Evolutionary conservation across 2,888 invertebrate species (phyloP).

Genomic region (Drosophila nr. medialis): DNA sequence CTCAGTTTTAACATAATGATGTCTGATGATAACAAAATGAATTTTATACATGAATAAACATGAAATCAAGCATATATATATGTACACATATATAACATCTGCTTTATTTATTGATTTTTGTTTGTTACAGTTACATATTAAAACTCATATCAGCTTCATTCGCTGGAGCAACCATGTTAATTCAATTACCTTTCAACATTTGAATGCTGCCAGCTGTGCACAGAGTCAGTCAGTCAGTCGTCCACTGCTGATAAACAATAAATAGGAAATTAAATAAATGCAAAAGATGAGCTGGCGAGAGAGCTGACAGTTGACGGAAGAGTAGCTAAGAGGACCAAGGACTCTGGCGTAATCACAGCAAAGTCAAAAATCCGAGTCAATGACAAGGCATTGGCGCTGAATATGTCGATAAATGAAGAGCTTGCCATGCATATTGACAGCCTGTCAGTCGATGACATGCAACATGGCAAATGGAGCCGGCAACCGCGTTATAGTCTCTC

Average conservation of each 20-base stretch:
- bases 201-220: conserved; percentile 12
- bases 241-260: conserved; percentile 18
- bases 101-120: neutral
- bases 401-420: conserved; percentile 12
- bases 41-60: neutral
- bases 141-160: conserved; percentile 9
- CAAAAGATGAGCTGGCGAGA: conserved; percentile 17
- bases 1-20: neutral
- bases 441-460: conserved; percentile 50
- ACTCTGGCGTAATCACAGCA: neutral
- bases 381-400: neutral
- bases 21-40: neutral
- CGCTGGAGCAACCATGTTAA: conserved; percentile 29
- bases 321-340: neutral
- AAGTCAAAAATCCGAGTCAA: conserved; percentile 16
- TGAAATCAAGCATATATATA: neutral
- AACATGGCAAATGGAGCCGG: conserved; percentile 32
- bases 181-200: conserved; percentile 46
- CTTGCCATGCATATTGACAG: conserved; percentile 30
- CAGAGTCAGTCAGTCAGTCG: conserved; percentile 12
- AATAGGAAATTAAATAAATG: conserved; percentile 68
- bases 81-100: neutral
- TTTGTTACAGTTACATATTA: neutral
- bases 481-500: conserved; percentile 17
- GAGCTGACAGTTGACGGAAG: neutral